Base-by-base conservation (phyloP, 2,113 vertebrate species). In the Lasiurus borealis region DNA sequence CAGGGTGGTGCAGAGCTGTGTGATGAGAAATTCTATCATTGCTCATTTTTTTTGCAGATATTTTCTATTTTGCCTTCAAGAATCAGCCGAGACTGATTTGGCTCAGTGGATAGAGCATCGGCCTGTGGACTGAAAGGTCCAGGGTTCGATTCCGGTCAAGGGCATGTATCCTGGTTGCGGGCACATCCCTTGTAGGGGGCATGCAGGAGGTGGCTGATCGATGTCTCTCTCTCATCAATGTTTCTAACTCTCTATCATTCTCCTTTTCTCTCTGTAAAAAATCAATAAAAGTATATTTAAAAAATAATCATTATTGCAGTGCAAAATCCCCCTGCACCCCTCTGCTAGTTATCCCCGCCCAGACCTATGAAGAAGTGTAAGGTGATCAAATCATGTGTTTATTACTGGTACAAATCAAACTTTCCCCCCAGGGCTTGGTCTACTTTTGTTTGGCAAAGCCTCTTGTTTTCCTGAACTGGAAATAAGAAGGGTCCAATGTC, bases 61-160 rank as follows among this genome's bases (percentile, higher is more conserved):
- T 86, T 86, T 88, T 84, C 71, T 76, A 18, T 81, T 86, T 83
- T 88, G 40, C 46, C 40, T 78, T 81, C 90, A 82, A 34, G 27
- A 8, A 68, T 83, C n/a, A n/a, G n/a, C n/a, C n/a, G n/a, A n/a
- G n/a, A n/a, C n/a, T n/a, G n/a, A n/a, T n/a, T n/a, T n/a, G n/a
- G n/a, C n/a, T n/a, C n/a, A n/a, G n/a, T n/a, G n/a, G n/a, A n/a
- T n/a, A n/a, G n/a, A n/a, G n/a, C n/a, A n/a, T n/a, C n/a, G n/a
- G n/a, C n/a, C n/a, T n/a, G n/a, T n/a, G n/a, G n/a, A n/a, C n/a
- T n/a, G n/a, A n/a, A n/a, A n/a, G n/a, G n/a, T n/a, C n/a, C n/a
- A n/a, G n/a, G n/a, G n/a, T n/a, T n/a, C n/a, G n/a, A n/a, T n/a
- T n/a, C n/a, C n/a, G n/a, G n/a, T n/a, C n/a, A n/a, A n/a, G n/a